Evolutionary conservation across 2,888 invertebrate species (phyloP).

Genomic region (Formica aserva): DNA sequence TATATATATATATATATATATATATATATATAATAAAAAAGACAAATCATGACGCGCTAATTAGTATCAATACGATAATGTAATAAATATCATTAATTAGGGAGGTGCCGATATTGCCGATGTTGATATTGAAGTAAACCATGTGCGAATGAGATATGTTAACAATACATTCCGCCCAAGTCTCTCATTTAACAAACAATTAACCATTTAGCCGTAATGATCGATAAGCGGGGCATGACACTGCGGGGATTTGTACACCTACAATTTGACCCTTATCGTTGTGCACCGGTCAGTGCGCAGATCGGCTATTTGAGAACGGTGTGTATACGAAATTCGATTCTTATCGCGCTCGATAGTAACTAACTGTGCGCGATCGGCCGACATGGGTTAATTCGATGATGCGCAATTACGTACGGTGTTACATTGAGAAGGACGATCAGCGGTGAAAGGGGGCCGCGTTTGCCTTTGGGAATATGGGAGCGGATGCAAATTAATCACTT

Average conservation of each 20-base stretch:
- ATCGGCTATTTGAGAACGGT: slow-evolving; percentile 26
- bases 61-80: background rate
- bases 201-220: slow-evolving; percentile 45
- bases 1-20: background rate
- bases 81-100: slow-evolving; percentile 11
- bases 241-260: slow-evolving; percentile 35
- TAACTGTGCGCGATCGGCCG: slow-evolving; percentile 20
- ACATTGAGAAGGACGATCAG: slow-evolving; percentile 1
- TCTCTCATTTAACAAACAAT: slow-evolving; percentile 53
- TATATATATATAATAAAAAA: background rate
- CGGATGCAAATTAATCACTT: slow-evolving; percentile 36
- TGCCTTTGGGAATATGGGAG: slow-evolving; percentile 37
- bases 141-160: slow-evolving; percentile 43
- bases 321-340: slow-evolving; percentile 49
- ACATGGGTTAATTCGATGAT: slow-evolving; percentile 40
- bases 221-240: slow-evolving; percentile 41
- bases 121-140: slow-evolving; percentile 3
- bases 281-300: background rate
- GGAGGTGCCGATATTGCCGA: background rate
- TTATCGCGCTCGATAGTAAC: slow-evolving; percentile 20
- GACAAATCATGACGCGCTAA: background rate
- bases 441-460: background rate
- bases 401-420: slow-evolving; percentile 32
- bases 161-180: slow-evolving; percentile 7
- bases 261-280: slow-evolving; percentile 48